Evolutionary conservation across 92 coral and sea anemone species (phyloP).

Genomic region (Scolanthus callimorphus): DNA sequence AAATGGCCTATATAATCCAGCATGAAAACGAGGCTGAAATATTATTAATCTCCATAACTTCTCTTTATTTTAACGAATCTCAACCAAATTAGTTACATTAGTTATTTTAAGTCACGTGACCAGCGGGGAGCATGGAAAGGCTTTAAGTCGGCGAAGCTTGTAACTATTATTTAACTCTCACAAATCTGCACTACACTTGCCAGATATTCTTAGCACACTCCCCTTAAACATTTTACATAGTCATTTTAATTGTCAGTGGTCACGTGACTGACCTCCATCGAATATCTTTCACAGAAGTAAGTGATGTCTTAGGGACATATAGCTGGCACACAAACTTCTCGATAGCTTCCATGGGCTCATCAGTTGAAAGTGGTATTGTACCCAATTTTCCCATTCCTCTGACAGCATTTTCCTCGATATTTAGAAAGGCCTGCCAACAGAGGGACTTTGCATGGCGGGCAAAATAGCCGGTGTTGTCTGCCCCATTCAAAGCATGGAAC

Average conservation of each 20-base stretch:
- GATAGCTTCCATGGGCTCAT: conserved; percentile 30
- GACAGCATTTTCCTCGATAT: conserved; percentile 19
- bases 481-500: conserved; percentile 53
- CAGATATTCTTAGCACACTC: background rate
- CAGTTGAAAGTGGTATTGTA: conserved; percentile 19
- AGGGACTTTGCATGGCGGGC: conserved; percentile 11
- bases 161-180: background rate
- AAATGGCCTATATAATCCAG: background rate
- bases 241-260: conserved; percentile 3
- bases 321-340: conserved; percentile 47
- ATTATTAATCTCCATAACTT: background rate
- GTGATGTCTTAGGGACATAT: conserved; percentile 27
- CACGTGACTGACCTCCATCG: no score
- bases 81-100: background rate
- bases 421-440: conserved; percentile 30
- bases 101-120: no score
- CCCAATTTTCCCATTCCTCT: conserved; percentile 35
- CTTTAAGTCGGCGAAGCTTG: background rate
- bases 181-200: background rate
- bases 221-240: no score
- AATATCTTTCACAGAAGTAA: no score
- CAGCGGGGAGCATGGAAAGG: background rate
- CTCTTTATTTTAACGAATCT: background rate
- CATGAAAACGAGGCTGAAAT: conserved; percentile 27
- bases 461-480: conserved; percentile 47